Evolutionary conservation across 2,888 invertebrate genomes (phyloP).

Genomic region (Muschampia plurimacula): DNA sequence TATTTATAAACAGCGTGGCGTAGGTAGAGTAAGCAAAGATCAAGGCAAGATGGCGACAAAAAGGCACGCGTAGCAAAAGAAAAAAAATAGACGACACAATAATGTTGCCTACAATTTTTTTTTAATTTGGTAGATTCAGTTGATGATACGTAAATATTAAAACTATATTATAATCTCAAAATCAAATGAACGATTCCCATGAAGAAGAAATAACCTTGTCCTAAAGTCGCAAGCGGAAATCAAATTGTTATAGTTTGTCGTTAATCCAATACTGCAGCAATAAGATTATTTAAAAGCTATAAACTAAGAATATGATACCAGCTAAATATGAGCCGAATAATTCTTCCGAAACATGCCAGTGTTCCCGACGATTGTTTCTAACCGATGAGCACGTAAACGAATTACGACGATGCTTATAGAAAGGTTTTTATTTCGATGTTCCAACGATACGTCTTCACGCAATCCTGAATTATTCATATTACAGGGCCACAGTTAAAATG

Average conservation of each 20-base stretch:
- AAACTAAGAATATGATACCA: conserved; percentile 4
- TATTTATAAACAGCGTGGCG: too few relatives aligned
- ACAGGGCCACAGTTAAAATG: conserved; percentile 69
- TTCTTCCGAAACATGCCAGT: conserved; percentile 14
- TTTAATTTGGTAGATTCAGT: too few relatives aligned
- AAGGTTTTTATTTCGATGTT: conserved; percentile 58
- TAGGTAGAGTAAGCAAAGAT: too few relatives aligned
- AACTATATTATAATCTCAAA: too few relatives aligned
- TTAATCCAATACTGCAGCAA: background rate
- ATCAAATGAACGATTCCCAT: background rate
- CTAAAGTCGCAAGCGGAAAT: background rate
- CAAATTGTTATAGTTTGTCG: background rate
- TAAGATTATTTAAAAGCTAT: background rate
- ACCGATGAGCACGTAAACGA: conserved; percentile 44
- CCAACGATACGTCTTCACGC: conserved; percentile 57
- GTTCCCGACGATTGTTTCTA: conserved; percentile 25
- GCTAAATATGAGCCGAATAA: conserved; percentile 4
- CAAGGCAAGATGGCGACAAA: too few relatives aligned
- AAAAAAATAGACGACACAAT: too few relatives aligned
- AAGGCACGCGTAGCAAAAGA: too few relatives aligned
- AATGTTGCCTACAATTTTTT: too few relatives aligned
- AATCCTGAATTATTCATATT: conserved; percentile 73
- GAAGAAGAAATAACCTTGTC: background rate
- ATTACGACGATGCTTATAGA: conserved; percentile 44
- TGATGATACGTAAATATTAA: too few relatives aligned